Base-by-base conservation (phyloP, 1,140 invertebrate genomes). In the Papilio aristodemus region DNA sequence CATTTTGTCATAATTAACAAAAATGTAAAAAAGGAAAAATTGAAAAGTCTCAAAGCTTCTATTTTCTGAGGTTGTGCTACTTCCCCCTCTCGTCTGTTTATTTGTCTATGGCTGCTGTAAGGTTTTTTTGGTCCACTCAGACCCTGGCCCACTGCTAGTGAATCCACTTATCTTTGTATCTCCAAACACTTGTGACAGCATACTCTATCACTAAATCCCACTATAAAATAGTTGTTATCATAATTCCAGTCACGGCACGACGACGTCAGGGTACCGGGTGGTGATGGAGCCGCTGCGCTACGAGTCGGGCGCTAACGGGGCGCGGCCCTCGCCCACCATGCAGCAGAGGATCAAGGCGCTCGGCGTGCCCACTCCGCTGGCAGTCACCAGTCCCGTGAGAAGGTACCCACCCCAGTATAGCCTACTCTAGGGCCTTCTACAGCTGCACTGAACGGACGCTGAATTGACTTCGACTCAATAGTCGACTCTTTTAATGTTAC, bases 301-400 rank as follows among this genome's bases (percentile, higher is more conserved):
- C 72, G 91, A 92, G 54, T 84, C 91, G 72, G 93, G 90, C 67
- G 93, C 93, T 64, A 90, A 90, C 72, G 86, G 86, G 5, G 86
- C 86, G 4, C 87, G 94, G 78, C 95, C 95, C 4, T 96, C 95
- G 80, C 96, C 96, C 37, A 97, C 96, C 32, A 96, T 97, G 94
- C 96, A 97, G 86, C 96, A 97, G 86, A 93, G 96, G 79, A 97
- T 97, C 76, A 97, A 97, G 91, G 95, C 96, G 68, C 94, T 97
- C 39, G 97, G 97, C 50, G 96, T 97, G 73, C 96, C 97, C 11
- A 98, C 97, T 72, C 96, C 97, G 17, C 93, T 97, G 32, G 95
- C 96, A 17, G 94, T 97, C 93, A 96, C 94, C 90, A 97, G 95
- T 93, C 96, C 95, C 69, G 95, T 96, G 77, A 92, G 95, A 92